Evolutionary conservation across 2,113 vertebrate species (phyloP).

Genomic region (Rhinoptilus africanus): DNA sequence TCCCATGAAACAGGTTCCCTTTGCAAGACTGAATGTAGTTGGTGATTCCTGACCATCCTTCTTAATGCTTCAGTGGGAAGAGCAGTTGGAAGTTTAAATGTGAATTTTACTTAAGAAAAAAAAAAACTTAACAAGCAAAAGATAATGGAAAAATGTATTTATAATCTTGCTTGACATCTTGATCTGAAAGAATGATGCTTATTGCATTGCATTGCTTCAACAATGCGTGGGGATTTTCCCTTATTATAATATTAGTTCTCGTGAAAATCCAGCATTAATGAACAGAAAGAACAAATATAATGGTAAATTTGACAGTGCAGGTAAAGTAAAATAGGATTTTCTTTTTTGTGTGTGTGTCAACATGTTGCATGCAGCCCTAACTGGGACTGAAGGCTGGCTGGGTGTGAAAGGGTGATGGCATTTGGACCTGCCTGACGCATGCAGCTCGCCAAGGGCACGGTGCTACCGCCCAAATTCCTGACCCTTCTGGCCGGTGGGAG

Average conservation of each 20-base stretch:
- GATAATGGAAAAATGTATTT: neutral
- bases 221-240: neutral
- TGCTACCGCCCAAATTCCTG: neutral
- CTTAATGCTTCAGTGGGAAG: neutral
- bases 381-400: neutral
- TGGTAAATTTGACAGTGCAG: neutral
- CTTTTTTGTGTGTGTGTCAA: neutral
- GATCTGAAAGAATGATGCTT: neutral
- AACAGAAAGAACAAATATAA: neutral
- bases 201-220: neutral
- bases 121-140: neutral
- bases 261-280: neutral
- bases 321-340: neutral
- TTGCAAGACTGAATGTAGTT: neutral
- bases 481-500: too few species aligned
- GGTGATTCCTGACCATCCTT: neutral
- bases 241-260: neutral
- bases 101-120: neutral
- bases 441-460: fast-evolving
- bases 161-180: neutral
- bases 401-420: neutral
- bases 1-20: neutral
- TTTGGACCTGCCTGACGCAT: neutral
- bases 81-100: neutral
- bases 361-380: neutral